Base-by-base conservation (phyloP, 2,113 vertebrate species). In the Symphodus melops region DNA sequence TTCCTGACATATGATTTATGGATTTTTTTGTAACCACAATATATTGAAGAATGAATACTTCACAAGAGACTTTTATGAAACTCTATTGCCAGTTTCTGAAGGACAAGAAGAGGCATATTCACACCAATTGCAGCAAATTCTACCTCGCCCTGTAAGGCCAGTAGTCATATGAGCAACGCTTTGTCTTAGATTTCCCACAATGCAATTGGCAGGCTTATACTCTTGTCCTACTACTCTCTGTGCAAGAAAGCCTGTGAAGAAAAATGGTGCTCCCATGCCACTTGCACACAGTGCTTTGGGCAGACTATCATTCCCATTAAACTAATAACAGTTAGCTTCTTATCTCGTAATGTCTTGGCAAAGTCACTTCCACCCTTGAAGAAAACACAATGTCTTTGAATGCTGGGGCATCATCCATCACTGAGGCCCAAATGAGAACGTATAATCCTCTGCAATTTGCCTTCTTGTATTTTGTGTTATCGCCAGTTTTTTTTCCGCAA, bases 361-460 rank as follows among this genome's bases (percentile, higher is more conserved):
- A 92, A 90, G 90, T 90, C 89, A 90, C 82, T 88, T 89, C 87
- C 77, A 83, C 81, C 85, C 83, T 85, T 78, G 75, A 92, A 91
- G 78, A 87, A 88, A 91, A 90, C 84, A 78, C 81, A 81, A 68
- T 79, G 76, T 79, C 68, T 87, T 81, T 87, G 69, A 88, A 83
- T 78, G 49, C 65, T 11, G 33, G 67, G 70, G 77, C 53, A 88
- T 89, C 80, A 85, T 89, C 81, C 76, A 66, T 86, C 82, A 73
- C 76, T 21, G 25, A 74, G 68, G 75, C 73, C 68, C 66, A 79
- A 86, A 85, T 76, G 68, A 82, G 75, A 78, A 68, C 5, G 44
- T 53, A 68, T 85, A 87, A 89, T 90, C 81, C 81, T 73, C 68
- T 58, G 54, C 76, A 71, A 75, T 78, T 86, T 86, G 58, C 82